Percentiles rank a stretch among this genome's conserved stretches.
Conservation (phyloP, 2,888 invertebrate species). For the Cryptosula pallasiana region DNA sequence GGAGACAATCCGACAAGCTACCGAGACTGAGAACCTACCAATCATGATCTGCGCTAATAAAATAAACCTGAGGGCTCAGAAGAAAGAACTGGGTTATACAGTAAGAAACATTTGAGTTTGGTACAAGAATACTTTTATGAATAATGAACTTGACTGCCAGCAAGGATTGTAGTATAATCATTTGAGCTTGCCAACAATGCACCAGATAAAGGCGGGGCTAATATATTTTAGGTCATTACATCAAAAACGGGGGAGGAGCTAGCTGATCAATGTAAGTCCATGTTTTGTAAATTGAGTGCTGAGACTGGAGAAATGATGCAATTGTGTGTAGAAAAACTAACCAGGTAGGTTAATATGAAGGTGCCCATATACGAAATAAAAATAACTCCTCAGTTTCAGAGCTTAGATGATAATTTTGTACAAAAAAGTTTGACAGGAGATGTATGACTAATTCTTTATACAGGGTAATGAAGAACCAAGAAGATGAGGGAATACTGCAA, state of each 20-base stretch:
- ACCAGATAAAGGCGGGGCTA: too few relatives aligned
- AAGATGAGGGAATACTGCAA: neutral
- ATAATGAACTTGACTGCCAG: too few relatives aligned
- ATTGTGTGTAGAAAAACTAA: neutral
- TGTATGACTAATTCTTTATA: too few relatives aligned
- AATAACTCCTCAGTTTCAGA: too few relatives aligned
- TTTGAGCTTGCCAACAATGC: too few relatives aligned
- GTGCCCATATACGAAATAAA: too few relatives aligned
- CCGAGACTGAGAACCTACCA: conserved; percentile 53
- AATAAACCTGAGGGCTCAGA: conserved; percentile 57
- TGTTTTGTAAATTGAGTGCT: conserved; percentile 14
- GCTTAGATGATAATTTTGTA: too few relatives aligned
- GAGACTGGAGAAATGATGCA: conserved; percentile 4
- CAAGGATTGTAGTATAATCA: too few relatives aligned
- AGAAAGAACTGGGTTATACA: conserved; percentile 32
- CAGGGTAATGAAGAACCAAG: conserved; percentile 9
- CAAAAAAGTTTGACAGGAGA: too few relatives aligned
- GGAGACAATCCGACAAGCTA: conserved; percentile 57
- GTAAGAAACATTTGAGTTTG: neutral
- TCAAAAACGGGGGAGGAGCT: conserved; percentile 11
- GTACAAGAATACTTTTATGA: neutral
- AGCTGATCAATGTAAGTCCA: conserved; percentile 14
- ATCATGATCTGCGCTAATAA: conserved; percentile 62
- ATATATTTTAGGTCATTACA: neutral
- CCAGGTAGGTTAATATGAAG: neutral